These are phyloP conservation scores for Phyllotreta striolata DNA, from an alignment of 2,888 invertebrate genomes.

Conservation along the genomic window DNA sequence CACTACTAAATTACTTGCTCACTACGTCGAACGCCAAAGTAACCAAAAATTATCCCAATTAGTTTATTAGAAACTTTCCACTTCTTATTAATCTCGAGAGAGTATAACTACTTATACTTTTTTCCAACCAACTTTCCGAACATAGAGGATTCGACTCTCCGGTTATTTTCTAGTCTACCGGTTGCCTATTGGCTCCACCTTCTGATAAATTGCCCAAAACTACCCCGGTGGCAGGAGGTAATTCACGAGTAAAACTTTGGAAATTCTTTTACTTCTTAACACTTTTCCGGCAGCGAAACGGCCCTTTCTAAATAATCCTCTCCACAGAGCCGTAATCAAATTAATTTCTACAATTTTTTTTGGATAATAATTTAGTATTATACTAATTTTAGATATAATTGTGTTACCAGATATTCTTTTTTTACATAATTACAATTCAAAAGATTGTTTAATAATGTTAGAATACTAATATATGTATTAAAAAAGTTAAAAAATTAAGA, in stretches of 20 bases:
- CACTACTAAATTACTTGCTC: no score
- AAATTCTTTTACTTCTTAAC: conserved; percentile 59
- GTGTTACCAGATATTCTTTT: no score
- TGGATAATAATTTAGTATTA: no score
- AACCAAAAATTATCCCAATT: not conserved
- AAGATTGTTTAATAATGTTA: no score
- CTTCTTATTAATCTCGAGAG: conserved; percentile 4
- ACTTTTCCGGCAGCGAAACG: conserved; percentile 48
- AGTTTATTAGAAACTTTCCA: not conserved
- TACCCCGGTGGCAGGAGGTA: conserved; percentile 69
- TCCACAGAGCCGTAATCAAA: conserved; percentile 8
- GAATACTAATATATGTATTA: no score
- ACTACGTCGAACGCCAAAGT: no score
- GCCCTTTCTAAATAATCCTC: not conserved
- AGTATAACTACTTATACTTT: conserved; percentile 1
- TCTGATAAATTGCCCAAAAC: conserved; percentile 71
- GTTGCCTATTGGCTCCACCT: conserved; percentile 51
- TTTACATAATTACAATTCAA: no score
- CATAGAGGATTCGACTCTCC: conserved; percentile 16
- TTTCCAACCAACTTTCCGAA: conserved; percentile 7
- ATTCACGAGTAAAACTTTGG: conserved; percentile 59
- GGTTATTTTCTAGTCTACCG: conserved; percentile 51
- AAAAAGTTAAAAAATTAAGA: no score
- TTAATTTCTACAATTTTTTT: no score
- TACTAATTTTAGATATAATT: no score